These are phyloP conservation scores for Hoplodrina blanda DNA, from an alignment of 2,888 invertebrate genomes.

Conservation along the genomic window DNA sequence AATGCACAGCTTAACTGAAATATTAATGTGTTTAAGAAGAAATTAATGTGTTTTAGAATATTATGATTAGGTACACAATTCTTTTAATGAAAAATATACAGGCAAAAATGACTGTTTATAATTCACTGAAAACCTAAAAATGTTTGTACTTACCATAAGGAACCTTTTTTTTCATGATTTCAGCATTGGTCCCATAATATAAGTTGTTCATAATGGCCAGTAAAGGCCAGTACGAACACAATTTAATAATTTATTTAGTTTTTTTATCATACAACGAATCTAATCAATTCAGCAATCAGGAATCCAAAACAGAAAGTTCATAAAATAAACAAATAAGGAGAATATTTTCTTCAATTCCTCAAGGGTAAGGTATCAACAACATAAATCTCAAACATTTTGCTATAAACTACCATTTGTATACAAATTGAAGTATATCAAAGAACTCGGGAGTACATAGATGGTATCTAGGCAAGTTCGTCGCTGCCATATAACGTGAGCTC, in stretches of 20 bases:
- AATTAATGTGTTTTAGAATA: too few species aligned
- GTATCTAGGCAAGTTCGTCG: constrained; percentile 33
- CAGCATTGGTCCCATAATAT: too few species aligned
- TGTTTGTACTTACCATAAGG: too few species aligned
- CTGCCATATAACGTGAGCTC: constrained; percentile 28
- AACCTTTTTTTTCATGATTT: too few species aligned
- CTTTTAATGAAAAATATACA: too few species aligned
- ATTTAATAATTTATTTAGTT: too few species aligned
- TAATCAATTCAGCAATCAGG: background rate
- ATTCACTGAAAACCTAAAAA: too few species aligned
- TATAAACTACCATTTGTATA: constrained; percentile 39
- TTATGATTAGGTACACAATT: too few species aligned
- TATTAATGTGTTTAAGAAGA: background rate
- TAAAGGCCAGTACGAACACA: too few species aligned
- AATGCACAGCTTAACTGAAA: constrained; percentile 5
- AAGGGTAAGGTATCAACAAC: constrained; percentile 18
- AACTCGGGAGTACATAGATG: constrained; percentile 29
- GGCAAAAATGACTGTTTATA: too few species aligned
- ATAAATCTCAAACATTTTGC: constrained; percentile 18
- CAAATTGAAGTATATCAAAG: constrained; percentile 24
- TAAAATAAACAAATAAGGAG: background rate
- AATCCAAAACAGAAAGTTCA: background rate
- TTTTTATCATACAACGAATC: background rate
- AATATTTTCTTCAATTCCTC: constrained; percentile 3
- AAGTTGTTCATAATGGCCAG: too few species aligned